Evolutionary conservation across 53 echinoderm and acorn worm species (phyloP).

Genomic region (Luidia sarsii): DNA sequence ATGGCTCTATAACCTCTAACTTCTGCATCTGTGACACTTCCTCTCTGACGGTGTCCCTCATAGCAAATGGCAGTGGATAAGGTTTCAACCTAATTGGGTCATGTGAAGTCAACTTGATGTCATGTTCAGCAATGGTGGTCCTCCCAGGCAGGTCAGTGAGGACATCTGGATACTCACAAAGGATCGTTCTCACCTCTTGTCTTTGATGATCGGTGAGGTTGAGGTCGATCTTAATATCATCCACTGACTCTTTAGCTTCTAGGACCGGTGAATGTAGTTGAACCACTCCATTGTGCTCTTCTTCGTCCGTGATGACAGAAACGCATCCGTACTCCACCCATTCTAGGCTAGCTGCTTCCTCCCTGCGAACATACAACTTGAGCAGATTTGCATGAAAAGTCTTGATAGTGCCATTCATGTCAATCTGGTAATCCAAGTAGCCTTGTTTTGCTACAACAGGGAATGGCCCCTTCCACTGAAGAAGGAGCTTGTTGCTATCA

Average conservation of each 20-base stretch:
- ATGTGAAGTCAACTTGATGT: slow-evolving; percentile 50
- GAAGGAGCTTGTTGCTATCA: slow-evolving; percentile 19
- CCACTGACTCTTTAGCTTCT: slow-evolving; percentile 9
- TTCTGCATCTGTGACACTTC: slow-evolving; percentile 57
- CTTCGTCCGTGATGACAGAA: slow-evolving; percentile 8
- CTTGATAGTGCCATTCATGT: slow-evolving; percentile 23
- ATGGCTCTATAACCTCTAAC: slow-evolving; percentile 56
- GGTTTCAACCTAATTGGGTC: slow-evolving; percentile 41
- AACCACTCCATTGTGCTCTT: background rate
- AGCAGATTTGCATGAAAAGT: slow-evolving; percentile 60
- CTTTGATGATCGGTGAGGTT: slow-evolving; percentile 3
- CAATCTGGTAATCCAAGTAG: slow-evolving; percentile 48
- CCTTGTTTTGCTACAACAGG: slow-evolving; percentile 17
- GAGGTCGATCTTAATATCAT: background rate
- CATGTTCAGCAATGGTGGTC: slow-evolving; percentile 43
- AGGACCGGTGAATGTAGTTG: background rate
- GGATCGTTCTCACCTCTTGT: background rate
- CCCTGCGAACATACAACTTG: slow-evolving; percentile 32
- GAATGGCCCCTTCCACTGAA: slow-evolving; percentile 66
- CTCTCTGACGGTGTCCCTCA: slow-evolving; percentile 33
- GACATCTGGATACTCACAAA: slow-evolving; percentile 44
- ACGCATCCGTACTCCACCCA: background rate
- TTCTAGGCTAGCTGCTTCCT: background rate
- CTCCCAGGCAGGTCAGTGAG: slow-evolving; percentile 69
- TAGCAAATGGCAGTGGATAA: slow-evolving; percentile 61